Base-by-base conservation (phyloP, 2,888 invertebrate species). In the Agrochola lota region DNA sequence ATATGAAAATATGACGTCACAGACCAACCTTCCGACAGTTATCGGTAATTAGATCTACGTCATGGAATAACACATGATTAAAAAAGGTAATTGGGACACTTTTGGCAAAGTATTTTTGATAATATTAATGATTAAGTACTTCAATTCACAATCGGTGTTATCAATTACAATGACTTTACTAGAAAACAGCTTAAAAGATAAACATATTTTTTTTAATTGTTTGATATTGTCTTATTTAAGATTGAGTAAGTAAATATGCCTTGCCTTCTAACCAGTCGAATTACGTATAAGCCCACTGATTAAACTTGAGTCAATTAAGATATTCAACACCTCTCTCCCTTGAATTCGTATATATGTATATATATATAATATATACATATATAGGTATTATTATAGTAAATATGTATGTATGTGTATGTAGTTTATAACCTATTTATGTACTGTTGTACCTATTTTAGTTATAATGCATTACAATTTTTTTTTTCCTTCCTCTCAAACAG, bases 1-100 rank as follows among this genome's bases (percentile, higher is more conserved):
- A 70, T 72, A 55, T n/a, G 30, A 52, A 35, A 82, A 86, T 84
- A 46, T 88, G 87, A 91, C 87, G 89, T 83, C 70, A 79, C 20
- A 66, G 80, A 73, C 73, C 68, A 79, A 80, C 84, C 85, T 82
- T 71, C 78, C 71, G 71, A 75, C 40, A 74, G 57, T 68, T 77
- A 82, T 83, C 80, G 40, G 6, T 60, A 71, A 67, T 71, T 64
- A 75, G 20, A n/a, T 71, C 8, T 7, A 62, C 76, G 72, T 85
- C 69, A 78, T 75, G 81, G 81, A 85, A 84, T 46, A 77, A 84
- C 49, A 60, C 76, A 26, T 26, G 67, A 74, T 84, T 74, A 60
- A 52, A 60, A 52, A 62, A 72, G 9, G 30, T 73, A 80, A 80
- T 70, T 84, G 60, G 49, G 15, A 80, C 64, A 62, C 52, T 71